Evolutionary conservation across 2,113 vertebrate species (phyloP).

Genomic region (Tyto alba): DNA sequence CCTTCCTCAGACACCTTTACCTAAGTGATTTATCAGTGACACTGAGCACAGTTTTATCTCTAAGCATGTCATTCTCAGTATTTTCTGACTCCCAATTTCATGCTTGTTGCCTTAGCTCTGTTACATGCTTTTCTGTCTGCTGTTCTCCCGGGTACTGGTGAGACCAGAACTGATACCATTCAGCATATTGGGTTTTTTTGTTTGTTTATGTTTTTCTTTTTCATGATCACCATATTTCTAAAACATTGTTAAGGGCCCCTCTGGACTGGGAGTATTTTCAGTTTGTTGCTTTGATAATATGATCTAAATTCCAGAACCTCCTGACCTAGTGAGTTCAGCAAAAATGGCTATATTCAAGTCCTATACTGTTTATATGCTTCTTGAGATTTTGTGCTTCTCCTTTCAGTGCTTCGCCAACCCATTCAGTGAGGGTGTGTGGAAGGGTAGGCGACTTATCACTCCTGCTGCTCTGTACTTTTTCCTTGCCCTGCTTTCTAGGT

Average conservation of each 20-base stretch:
- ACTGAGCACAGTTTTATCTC: neutral
- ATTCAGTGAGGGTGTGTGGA: neutral
- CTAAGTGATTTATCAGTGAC: neutral
- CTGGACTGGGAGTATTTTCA: neutral
- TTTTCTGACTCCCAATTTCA: neutral
- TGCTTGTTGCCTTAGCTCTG: neutral
- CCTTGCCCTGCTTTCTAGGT: neutral
- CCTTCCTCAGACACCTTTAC: neutral
- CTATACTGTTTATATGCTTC: rapidly evolving
- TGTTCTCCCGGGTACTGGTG: neutral
- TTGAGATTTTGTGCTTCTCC: neutral
- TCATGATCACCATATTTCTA: neutral
- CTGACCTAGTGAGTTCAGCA: neutral
- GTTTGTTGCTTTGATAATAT: neutral
- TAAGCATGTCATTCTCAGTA: neutral
- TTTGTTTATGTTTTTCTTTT: neutral
- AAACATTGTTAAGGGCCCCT: neutral
- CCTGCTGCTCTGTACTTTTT: neutral
- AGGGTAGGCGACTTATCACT: rapidly evolving
- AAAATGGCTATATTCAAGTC: neutral
- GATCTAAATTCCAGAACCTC: neutral
- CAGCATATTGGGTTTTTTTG: neutral
- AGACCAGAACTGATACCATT: neutral
- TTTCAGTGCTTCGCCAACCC: neutral
- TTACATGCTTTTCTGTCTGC: neutral